Base-by-base conservation (phyloP, 2,888 invertebrate genomes). In the Callimorpha dominula region DNA sequence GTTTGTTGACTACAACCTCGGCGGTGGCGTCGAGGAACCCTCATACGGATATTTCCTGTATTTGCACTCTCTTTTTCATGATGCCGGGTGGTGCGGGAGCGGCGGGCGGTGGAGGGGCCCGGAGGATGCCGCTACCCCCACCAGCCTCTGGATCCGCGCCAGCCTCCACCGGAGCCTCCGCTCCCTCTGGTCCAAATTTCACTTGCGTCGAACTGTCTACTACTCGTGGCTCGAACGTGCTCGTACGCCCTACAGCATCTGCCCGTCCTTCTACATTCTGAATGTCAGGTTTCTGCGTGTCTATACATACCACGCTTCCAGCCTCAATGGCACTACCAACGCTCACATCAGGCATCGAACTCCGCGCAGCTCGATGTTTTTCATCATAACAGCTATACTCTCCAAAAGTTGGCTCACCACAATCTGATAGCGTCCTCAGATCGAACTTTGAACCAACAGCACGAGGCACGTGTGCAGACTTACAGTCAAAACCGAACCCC, bases 11-110 rank as follows among this genome's bases (percentile, higher is more conserved):
- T 80, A 95, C 94, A 74, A 95, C 89, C 87, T 93, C 94, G 71
- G 90, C 90, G 86, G 90, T 84, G 86, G 90, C 87, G 85, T 93
- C 92, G 75, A 94, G 91, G 82, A 93, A 95, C 88, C 91, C 95
- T 97, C 96, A 98, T 95, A 98, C 98, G 77, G 98, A 98, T 95
- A 98, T 98, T 93, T 98, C 98, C 93, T 98, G 98, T 91, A 98
- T 98, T 95, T 98, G 98, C 87, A 98, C 98, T 92, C 98, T 97
- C 94, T 98, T 98, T 94, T 98, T 98, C 96, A 97, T 97, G 79
- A 97, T 97, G 73, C 97, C 97, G 12, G 97, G 97, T 0, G 97
- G 97, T 64, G 96, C 97, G 8, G 97, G 97, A 17, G 95, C 92
- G 52, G 94, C 85, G 64, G 91, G 82, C 7, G 92, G 90, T 71